phyloP scores from a whole-genome alignment of 2,797 vertebrate species.

The Girardinus metallicus region DNA sequence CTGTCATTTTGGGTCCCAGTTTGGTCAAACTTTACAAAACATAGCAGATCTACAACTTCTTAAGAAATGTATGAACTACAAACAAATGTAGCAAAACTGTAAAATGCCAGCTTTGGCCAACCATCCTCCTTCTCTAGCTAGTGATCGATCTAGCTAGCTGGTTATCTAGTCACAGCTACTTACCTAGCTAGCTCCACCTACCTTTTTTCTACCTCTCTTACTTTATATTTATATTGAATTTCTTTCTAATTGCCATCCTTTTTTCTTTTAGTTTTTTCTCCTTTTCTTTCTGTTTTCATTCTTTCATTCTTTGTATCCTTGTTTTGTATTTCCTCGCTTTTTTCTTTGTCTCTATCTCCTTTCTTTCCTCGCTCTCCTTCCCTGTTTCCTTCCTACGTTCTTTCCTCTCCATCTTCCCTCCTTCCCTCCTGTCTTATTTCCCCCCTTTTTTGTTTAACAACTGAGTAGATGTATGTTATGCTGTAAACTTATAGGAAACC shows the following conservation, averaged over 20 bases:
- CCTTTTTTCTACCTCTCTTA: not conserved
- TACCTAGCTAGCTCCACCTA: not conserved
- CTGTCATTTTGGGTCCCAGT: not conserved
- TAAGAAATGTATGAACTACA: not conserved
- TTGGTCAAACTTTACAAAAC: not conserved
- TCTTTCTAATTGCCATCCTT: not conserved
- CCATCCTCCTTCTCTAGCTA: too few species aligned
- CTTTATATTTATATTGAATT: not conserved
- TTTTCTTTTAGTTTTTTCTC: too few species aligned
- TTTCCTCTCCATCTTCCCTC: too few species aligned
- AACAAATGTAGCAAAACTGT: not conserved
- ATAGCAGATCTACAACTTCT: not conserved
- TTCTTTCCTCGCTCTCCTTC: not conserved
- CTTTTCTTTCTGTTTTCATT: not conserved
- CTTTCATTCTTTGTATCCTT: not conserved
- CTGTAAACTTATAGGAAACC: not conserved
- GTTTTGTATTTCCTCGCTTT: not conserved
- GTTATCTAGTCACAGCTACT: too few species aligned
- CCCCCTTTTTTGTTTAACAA: not conserved
- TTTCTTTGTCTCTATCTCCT: not conserved
- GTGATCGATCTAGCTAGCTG: too few species aligned
- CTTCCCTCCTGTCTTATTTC: not conserved
- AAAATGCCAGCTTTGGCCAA: not conserved
- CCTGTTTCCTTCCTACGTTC: too few species aligned
- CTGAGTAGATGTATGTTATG: not conserved